Percentiles rank a stretch among this genome's conserved stretches.
Conservation (phyloP, 2,888 invertebrate species). For the Calliphora vomitoria region DNA sequence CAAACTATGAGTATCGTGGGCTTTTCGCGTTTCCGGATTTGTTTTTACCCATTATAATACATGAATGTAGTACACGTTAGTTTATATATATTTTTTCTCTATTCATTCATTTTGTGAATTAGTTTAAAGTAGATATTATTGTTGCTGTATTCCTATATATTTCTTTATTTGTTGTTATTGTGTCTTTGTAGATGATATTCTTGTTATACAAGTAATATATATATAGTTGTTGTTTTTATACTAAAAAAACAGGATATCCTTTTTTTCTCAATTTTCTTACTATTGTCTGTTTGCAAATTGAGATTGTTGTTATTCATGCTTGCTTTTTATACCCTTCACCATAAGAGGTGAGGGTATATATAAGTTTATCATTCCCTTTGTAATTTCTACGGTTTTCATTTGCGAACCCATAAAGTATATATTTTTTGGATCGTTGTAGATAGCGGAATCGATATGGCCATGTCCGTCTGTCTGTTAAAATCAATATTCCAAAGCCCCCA, state of each 20-base stretch:
- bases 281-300: slow-evolving; percentile 68
- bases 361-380: no score
- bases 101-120: slow-evolving; percentile 17
- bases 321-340: not conserved
- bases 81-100: not conserved
- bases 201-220: not conserved
- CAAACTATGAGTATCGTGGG: slow-evolving; percentile 41
- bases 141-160: not conserved
- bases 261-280: slow-evolving; percentile 66
- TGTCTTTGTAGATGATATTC: slow-evolving; percentile 7
- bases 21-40: slow-evolving; percentile 64
- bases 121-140: slow-evolving; percentile 21
- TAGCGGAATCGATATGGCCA: no score
- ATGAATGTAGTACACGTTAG: not conserved
- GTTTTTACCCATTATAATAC: slow-evolving; percentile 6
- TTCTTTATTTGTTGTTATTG: slow-evolving; percentile 18
- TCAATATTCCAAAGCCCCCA: no score
- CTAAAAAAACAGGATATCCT: slow-evolving; percentile 67
- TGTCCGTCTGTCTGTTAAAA: no score
- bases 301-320: slow-evolving; percentile 58
- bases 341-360: no score
- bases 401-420: no score
- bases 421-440: no score
- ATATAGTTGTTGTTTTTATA: slow-evolving; percentile 30
- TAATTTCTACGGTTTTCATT: no score